phyloP scores from a whole-genome alignment of 2,113 vertebrate species.

The Pelecanoides urinatrix region DNA sequence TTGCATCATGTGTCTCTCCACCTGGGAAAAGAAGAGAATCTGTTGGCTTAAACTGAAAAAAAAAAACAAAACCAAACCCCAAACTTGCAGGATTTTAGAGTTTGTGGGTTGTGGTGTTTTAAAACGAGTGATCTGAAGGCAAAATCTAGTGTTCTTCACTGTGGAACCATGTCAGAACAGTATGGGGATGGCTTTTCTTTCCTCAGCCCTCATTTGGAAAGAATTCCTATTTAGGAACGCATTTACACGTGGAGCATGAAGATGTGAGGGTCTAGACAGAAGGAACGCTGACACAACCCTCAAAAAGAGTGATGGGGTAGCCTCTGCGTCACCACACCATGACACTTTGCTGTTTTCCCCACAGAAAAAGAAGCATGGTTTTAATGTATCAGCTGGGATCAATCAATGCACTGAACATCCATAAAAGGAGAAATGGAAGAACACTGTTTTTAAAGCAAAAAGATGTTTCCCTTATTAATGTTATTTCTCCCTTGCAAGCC shows the following conservation, averaged over 20 bases:
- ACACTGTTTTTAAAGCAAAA: not conserved
- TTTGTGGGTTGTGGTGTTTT: not conserved
- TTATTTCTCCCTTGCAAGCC: not conserved
- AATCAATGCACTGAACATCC: not conserved
- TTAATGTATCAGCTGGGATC: not conserved
- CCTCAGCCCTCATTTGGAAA: not conserved
- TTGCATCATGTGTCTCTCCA: not conserved
- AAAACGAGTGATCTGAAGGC: not conserved
- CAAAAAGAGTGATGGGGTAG: not conserved
- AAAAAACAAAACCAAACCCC: not conserved
- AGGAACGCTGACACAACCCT: not conserved
- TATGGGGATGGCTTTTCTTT: not conserved
- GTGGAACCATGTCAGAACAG: not conserved
- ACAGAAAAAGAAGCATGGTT: not conserved
- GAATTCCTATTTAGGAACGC: not conserved
- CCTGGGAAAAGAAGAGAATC: not conserved
- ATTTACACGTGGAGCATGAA: not conserved
- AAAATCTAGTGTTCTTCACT: not conserved
- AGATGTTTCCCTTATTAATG: not conserved
- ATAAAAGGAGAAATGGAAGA: not conserved
- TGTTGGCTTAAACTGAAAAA: not conserved
- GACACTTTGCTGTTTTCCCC: not conserved
- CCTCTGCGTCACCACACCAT: not conserved
- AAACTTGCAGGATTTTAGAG: not conserved
- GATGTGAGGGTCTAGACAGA: not conserved